A percentile compares a stretch with the other conserved stretches of the same genome.
Evolutionary conservation across 2,797 vertebrate species (phyloP).

Genomic region (Phalanger gymnotis): DNA sequence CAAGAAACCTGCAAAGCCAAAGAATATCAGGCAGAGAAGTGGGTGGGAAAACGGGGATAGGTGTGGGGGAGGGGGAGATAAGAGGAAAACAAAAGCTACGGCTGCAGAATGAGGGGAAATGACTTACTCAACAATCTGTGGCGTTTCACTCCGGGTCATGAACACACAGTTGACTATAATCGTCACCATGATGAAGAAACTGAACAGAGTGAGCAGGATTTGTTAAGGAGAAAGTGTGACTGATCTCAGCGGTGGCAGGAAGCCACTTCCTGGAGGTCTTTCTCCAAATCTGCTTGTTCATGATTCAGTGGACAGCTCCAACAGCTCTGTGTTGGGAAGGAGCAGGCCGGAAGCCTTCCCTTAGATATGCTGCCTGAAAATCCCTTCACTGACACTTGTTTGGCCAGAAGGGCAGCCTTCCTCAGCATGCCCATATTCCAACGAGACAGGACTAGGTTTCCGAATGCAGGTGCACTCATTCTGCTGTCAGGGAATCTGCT

Average conservation of each 20-base stretch:
- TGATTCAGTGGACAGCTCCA: neutral
- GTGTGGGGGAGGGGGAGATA: neutral
- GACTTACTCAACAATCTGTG: constrained; percentile 75
- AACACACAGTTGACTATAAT: constrained; percentile 96
- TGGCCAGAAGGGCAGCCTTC: neutral
- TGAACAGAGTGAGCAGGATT: constrained; percentile 90
- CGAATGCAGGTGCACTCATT: neutral
- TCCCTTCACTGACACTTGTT: neutral
- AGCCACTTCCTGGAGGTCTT: neutral
- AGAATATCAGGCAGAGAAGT: neutral
- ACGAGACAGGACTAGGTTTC: neutral
- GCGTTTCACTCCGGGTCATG: constrained; percentile 91
- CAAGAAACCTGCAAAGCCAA: neutral
- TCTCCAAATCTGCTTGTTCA: neutral
- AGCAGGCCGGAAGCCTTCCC: neutral
- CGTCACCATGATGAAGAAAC: constrained; percentile 94
- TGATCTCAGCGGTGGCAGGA: neutral
- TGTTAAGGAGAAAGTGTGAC: constrained; percentile 89
- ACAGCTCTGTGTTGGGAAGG: neutral
- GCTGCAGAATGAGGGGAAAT: neutral
- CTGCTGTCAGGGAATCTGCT: neutral
- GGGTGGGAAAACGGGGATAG: neutral
- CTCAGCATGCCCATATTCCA: neutral
- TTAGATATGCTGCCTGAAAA: neutral
- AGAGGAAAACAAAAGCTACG: neutral